Conservation (phyloP, 2,888 invertebrate genomes). For the Lobophora halterata region DNA sequence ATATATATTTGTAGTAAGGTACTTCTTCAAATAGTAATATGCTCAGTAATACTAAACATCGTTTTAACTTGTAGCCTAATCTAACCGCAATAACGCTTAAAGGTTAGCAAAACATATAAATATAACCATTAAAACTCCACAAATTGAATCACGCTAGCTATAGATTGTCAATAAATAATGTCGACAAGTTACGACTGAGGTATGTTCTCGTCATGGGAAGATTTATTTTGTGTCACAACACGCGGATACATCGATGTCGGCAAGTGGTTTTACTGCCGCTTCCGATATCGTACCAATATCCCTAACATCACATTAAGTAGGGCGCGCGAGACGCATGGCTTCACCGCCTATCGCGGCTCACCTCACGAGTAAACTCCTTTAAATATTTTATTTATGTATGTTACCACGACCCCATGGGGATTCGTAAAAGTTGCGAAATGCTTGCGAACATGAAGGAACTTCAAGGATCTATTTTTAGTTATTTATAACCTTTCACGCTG, state of each 20-base stretch:
- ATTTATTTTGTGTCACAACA: constrained; percentile 42
- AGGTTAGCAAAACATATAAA: constrained; percentile 11
- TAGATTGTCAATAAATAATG: constrained; percentile 29
- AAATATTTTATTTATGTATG: constrained; percentile 33
- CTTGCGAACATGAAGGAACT: constrained; percentile 27
- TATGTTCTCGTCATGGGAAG: constrained; percentile 28
- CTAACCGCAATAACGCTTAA: no score
- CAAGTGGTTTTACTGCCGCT: constrained; percentile 43
- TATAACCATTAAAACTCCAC: constrained; percentile 9
- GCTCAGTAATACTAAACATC: no score
- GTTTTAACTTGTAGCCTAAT: background rate
- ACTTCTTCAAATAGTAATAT: background rate
- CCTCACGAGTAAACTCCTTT: constrained; percentile 22
- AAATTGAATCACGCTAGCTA: constrained; percentile 10
- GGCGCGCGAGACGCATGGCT: constrained; percentile 18
- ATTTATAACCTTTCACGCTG: constrained; percentile 31
- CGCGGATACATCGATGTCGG: constrained; percentile 27
- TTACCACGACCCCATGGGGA: constrained; percentile 22
- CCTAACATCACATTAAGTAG: constrained; percentile 37
- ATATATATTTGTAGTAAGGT: no score
- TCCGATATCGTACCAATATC: constrained; percentile 50
- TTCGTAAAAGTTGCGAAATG: constrained; percentile 21
- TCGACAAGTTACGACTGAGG: constrained; percentile 21
- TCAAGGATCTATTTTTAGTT: constrained; percentile 30
- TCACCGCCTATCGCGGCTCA: constrained; percentile 14